phyloP scores from a whole-genome alignment of 1,140 invertebrate species.

The Akabosia matsudoensis region DNA sequence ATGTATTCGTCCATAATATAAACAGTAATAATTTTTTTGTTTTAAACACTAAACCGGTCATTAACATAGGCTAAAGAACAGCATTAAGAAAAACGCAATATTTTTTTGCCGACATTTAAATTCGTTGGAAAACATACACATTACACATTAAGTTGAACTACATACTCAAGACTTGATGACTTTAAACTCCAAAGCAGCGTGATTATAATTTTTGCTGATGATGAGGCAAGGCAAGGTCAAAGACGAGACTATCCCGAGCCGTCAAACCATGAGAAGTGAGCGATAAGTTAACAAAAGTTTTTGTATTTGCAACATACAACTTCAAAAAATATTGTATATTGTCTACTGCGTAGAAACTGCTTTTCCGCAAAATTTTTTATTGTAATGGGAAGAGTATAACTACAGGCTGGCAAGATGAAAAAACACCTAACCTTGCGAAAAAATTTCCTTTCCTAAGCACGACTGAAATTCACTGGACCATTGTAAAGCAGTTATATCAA shows the following conservation, averaged over 20 bases:
- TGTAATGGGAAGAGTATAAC: neutral
- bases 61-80: too few relatives aligned
- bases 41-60: too few relatives aligned
- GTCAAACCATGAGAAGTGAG: neutral
- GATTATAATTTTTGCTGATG: neutral
- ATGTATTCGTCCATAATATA: too few relatives aligned
- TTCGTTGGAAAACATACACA: too few relatives aligned
- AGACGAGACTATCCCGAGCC: neutral
- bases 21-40: too few relatives aligned
- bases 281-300: neutral
- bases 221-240: constrained; percentile 11
- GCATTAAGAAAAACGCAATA: too few relatives aligned
- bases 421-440: neutral
- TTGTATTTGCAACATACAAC: neutral
- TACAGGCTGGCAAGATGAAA: too few relatives aligned
- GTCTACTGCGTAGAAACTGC: neutral
- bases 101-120: too few relatives aligned
- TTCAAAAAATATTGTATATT: neutral
- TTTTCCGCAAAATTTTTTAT: neutral
- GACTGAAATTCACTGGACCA: neutral
- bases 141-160: too few relatives aligned
- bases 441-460: neutral
- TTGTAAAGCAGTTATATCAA: neutral
- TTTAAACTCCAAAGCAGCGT: neutral
- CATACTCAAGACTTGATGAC: too few relatives aligned